Evolutionary conservation across 2,888 invertebrate genomes (phyloP).

Genomic region (Meteorus cinctellus): DNA sequence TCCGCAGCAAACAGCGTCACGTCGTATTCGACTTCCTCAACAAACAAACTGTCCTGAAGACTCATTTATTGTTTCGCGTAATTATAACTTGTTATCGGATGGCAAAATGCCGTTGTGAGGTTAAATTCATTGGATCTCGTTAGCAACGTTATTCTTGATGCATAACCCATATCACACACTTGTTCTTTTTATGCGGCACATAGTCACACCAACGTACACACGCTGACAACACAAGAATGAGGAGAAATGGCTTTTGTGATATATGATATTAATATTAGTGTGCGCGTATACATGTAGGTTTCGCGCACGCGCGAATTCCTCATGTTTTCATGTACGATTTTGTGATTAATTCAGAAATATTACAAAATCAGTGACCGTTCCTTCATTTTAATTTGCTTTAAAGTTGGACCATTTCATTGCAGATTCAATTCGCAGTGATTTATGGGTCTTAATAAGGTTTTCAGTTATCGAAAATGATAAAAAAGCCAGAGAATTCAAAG

Average conservation of each 20-base stretch:
- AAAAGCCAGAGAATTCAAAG: neutral
- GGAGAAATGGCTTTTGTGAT: neutral
- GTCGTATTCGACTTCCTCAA: conserved; percentile 69
- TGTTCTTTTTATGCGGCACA: neutral
- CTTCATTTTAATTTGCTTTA: too few relatives aligned
- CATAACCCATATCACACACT: conserved; percentile 26
- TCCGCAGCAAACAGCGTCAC: conserved; percentile 63
- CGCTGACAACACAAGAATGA: neutral
- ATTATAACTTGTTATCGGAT: conserved; percentile 10
- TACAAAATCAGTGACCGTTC: too few relatives aligned
- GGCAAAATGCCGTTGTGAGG: conserved; percentile 17
- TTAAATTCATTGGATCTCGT: conserved; percentile 29
- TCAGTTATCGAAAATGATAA: neutral
- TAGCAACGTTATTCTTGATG: conserved; percentile 21
- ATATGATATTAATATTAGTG: too few relatives aligned
- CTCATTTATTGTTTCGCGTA: conserved; percentile 62
- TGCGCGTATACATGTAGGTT: neutral
- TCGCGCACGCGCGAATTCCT: neutral
- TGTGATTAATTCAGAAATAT: too few relatives aligned
- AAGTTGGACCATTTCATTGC: too few relatives aligned
- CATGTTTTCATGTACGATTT: neutral
- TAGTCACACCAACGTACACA: neutral
- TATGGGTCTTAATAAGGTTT: too few relatives aligned
- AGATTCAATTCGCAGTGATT: too few relatives aligned
- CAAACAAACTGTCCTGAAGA: conserved; percentile 67